These are phyloP conservation scores for Harlomillsia oculata DNA, from an alignment of 1,140 invertebrate species.

Conservation along the genomic window DNA sequence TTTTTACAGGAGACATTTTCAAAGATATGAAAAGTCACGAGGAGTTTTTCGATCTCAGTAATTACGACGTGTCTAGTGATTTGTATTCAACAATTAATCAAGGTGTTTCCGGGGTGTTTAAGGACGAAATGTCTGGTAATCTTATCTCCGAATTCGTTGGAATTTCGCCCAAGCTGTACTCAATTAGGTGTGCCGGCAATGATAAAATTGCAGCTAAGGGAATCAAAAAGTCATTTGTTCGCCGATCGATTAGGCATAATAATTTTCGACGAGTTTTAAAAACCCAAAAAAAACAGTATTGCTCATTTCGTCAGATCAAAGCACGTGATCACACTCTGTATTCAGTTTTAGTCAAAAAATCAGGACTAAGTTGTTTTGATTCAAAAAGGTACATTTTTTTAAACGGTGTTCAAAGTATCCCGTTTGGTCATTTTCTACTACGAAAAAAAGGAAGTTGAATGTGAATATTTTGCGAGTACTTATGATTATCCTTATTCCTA, in stretches of 20 bases:
- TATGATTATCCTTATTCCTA: no score
- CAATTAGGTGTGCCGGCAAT: conserved; percentile 25
- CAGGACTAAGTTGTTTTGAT: conserved; percentile 1
- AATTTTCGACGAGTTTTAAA: neutral
- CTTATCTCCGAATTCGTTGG: conserved; percentile 41
- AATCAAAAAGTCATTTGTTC: neutral
- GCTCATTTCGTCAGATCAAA: neutral
- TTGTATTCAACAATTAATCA: conserved; percentile 39
- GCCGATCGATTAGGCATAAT: neutral
- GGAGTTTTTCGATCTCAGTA: conserved; percentile 2
- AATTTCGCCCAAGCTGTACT: conserved; percentile 43
- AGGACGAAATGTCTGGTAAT: conserved; percentile 43
- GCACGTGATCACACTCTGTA: neutral
- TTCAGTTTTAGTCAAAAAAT: neutral
- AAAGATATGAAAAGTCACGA: neutral
- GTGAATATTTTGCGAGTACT: no score
- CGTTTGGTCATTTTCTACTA: conserved; percentile 9
- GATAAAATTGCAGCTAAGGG: conserved; percentile 9
- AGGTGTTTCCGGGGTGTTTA: conserved; percentile 45
- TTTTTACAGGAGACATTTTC: conserved; percentile 3
- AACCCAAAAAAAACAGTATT: neutral
- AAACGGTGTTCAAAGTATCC: conserved; percentile 7
- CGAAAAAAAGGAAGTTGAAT: no score
- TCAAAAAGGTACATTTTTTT: conserved; percentile 1
- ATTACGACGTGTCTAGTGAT: neutral